Evolutionary conservation across 2,888 invertebrate species (phyloP), one percentile per base, ranked within the genome.

Genomic region (Tuberolachnus salignus): DNA sequence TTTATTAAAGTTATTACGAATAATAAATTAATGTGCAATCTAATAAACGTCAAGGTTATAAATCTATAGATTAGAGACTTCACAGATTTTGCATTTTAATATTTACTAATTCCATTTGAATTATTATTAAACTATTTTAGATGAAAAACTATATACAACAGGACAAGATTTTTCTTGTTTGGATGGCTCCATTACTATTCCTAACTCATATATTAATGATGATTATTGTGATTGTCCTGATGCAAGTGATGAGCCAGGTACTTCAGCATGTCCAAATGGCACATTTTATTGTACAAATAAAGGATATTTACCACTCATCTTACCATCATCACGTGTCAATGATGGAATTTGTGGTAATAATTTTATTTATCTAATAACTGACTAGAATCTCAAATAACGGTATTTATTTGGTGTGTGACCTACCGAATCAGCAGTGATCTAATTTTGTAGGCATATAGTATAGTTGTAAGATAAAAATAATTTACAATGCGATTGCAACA

Each of bases 151-250:
- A 61, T 97, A 97, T 87, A 88, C 91, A 82, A 91, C 92, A 73
- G 89, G 86, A 81, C 89, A 89, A 85, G 91, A 93, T 84, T 99
- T 98, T 87, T 90, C 90, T 64, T 99, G 99, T 86, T 89, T 98
- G 81, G 96, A 98, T 88, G 94, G 94, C 61, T 92, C 92, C 82
- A 89, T 89, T 83, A 90, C 90, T 4, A 92, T 98, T 84, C 93
- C 94, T n/a, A 94, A 91, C 85, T 86, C 86, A 51, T 89, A 90
- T 83, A 90, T 95, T 1, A 97, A 97, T 86, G 97, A 97, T 84
- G 94, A 97, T 86, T 97, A 92, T 85, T 97, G 97, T 87, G 97
- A 97, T 86, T 97, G 97, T 85, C 16, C 66, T 42, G 97, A 95
- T 85, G 93, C 92, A 44, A 93, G 93, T 84, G 94, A 94, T 84